A percentile compares a stretch with the other conserved stretches of the same genome.
Evolutionary conservation across 2,113 vertebrate species (phyloP).

Genomic region (Gallinago paraguaiae): DNA sequence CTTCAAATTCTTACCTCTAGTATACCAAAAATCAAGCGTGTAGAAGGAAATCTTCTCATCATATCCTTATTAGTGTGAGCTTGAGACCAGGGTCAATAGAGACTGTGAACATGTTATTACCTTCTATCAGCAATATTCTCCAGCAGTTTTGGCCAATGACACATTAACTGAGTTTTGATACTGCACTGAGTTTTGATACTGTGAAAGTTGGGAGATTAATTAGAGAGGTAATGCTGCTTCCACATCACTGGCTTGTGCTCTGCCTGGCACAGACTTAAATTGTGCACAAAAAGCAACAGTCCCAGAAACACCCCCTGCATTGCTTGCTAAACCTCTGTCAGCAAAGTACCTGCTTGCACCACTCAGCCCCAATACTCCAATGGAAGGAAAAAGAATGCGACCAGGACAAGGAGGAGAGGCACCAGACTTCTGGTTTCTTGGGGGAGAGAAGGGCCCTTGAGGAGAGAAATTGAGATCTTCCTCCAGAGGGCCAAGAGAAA

Average conservation of each 20-base stretch:
- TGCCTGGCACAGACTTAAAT: not conserved
- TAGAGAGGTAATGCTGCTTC: not conserved
- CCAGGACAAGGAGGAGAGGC: not conserved
- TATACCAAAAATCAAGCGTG: not conserved
- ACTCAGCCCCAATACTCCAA: not conserved
- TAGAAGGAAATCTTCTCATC: not conserved
- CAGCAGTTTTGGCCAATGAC: not conserved
- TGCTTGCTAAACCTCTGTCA: not conserved
- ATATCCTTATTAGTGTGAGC: not conserved
- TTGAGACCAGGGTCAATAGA: not conserved
- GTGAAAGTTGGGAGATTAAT: not conserved
- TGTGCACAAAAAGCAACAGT: not conserved
- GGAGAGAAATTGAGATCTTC: not conserved
- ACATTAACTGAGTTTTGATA: not conserved
- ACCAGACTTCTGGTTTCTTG: not conserved
- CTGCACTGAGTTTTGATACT: not conserved
- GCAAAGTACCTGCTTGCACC: not conserved
- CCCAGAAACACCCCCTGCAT: not conserved
- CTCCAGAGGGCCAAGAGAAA: not conserved
- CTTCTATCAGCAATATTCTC: not conserved
- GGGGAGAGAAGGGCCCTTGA: not conserved
- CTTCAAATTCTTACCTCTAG: not conserved
- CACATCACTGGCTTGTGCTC: not conserved
- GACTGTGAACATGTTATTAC: not conserved
- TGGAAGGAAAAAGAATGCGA: fast-evolving